Conservation (phyloP, 2,113 vertebrate genomes). For the Peromyscus maniculatus region DNA sequence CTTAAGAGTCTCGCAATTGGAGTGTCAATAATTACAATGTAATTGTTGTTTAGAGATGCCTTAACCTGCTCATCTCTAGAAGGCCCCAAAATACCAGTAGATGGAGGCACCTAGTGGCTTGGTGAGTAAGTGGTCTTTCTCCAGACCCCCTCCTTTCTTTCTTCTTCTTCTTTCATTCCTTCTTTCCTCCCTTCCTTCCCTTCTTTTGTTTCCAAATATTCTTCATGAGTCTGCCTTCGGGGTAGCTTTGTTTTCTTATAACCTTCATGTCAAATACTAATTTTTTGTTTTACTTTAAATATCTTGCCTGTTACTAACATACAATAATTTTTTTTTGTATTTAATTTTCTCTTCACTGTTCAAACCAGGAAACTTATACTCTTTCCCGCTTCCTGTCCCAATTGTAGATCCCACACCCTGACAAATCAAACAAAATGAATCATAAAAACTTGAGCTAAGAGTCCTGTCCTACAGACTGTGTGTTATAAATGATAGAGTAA, state of each 20-base stretch:
- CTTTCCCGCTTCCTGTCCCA: neutral
- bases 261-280: neutral
- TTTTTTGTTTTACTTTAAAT: neutral
- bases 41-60: neutral
- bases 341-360: neutral
- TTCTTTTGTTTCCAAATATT: neutral
- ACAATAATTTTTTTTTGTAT: neutral
- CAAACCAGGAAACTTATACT: neutral
- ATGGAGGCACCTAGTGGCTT: neutral
- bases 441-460: neutral
- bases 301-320: neutral
- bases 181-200: too few species aligned
- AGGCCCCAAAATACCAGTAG: neutral
- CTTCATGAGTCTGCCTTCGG: neutral
- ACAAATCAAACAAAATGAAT: neutral
- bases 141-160: neutral
- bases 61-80: neutral
- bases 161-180: too few species aligned
- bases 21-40: neutral
- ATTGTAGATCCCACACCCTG: neutral
- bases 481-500: slow-evolving; percentile 14
- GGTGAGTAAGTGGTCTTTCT: neutral
- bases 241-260: neutral
- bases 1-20: neutral
- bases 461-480: neutral